A percentile compares a stretch with the other conserved stretches of the same genome.
Conservation (phyloP, 2,888 invertebrate species). For the Leptinotarsa rubiginosa region DNA sequence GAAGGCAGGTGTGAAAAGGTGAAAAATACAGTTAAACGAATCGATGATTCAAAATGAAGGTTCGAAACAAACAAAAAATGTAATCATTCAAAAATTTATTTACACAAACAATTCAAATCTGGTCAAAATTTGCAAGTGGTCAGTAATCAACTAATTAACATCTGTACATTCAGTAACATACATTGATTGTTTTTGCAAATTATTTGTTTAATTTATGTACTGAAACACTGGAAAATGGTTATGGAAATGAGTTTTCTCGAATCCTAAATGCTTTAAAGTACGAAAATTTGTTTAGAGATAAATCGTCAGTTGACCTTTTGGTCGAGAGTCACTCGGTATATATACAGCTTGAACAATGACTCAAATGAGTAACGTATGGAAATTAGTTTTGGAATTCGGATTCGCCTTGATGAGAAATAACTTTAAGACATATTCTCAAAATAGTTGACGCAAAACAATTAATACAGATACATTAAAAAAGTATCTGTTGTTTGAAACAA, state of each 20-base stretch:
- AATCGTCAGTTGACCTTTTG: not conserved
- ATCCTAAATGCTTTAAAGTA: not conserved
- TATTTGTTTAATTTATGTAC: slow-evolving; percentile 25
- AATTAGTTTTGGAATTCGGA: not conserved
- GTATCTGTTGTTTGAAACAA: too few species aligned
- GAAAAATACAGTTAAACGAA: too few species aligned
- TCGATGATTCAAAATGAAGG: too few species aligned
- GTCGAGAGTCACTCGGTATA: not conserved
- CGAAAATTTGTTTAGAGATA: not conserved
- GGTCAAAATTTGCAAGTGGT: slow-evolving; percentile 3
- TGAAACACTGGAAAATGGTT: slow-evolving; percentile 28
- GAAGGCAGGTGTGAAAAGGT: too few species aligned
- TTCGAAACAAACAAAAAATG: too few species aligned
- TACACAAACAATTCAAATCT: slow-evolving; percentile 8
- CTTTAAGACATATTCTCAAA: too few species aligned
- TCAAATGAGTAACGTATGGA: not conserved
- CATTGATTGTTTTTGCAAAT: slow-evolving; percentile 43
- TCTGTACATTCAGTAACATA: slow-evolving; percentile 27
- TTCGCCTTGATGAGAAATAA: not conserved
- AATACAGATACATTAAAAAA: too few species aligned
- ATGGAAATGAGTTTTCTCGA: slow-evolving; percentile 4
- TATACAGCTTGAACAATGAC: not conserved
- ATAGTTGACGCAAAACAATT: too few species aligned
- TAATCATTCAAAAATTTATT: not conserved
- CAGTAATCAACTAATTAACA: not conserved